phyloP scores from a whole-genome alignment of 2,113 vertebrate genomes.

The Macroglossus sobrinus region DNA sequence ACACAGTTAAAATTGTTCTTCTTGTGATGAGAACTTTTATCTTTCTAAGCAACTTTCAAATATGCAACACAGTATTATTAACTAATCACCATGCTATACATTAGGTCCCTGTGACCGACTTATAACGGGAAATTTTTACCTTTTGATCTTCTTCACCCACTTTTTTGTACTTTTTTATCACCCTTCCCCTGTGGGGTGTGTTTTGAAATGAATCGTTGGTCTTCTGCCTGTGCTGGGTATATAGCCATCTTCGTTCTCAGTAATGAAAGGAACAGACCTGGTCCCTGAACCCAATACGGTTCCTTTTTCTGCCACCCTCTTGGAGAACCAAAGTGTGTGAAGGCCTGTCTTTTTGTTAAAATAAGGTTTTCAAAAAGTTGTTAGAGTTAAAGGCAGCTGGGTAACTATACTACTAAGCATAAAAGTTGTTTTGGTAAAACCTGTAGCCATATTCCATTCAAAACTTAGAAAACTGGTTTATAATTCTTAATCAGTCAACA shows the following conservation, averaged over 20 bases:
- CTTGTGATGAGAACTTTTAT: neutral
- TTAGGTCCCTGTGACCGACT: neutral
- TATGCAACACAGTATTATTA: too few relatives aligned
- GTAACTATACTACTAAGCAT: too few relatives aligned
- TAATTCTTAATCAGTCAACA: neutral
- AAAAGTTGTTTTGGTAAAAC: neutral
- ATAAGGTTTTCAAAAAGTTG: neutral
- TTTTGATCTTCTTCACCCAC: neutral
- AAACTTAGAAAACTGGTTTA: neutral
- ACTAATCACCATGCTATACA: neutral
- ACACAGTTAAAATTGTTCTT: neutral
- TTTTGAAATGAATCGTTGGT: neutral
- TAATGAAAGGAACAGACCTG: neutral
- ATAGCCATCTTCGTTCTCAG: neutral
- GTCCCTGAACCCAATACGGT: neutral
- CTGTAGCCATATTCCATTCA: neutral
- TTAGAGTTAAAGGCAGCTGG: neutral
- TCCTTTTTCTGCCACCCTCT: neutral
- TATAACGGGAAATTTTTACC: neutral
- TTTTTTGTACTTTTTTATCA: neutral
- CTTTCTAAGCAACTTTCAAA: neutral
- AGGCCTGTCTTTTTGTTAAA: neutral
- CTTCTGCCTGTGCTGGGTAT: fast-evolving
- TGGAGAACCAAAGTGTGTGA: neutral
- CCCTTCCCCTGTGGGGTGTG: neutral